Base-by-base conservation (phyloP, 2,113 vertebrate genomes). In the Sitta europaea region DNA sequence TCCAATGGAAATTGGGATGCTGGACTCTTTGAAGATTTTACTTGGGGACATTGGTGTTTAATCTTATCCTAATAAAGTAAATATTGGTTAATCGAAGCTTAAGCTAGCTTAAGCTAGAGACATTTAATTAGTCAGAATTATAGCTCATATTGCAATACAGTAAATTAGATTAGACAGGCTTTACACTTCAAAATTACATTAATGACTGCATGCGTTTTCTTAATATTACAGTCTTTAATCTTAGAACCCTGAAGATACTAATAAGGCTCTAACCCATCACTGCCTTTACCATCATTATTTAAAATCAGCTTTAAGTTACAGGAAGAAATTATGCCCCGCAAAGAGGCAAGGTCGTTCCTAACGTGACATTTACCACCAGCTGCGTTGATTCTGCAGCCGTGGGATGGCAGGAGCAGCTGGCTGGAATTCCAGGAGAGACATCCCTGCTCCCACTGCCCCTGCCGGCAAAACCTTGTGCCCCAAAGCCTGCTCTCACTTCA, bases 101-200 rank as follows among this genome's bases (percentile, higher is more conserved):
- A 78, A 83, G 33, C 58, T 82, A 62, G 72, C 28, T 45, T 45
- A 45, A 45, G 43, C 43, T 45, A 15, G 77, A 85, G 90, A 63
- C 51, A 74, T 94, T 90, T 93, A 95, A 94, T 95, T 90, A 92
- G 65, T 63, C 53, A 90, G 88, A 93, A 95, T 92, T 63, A 90
- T 42, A 74, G 68, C 81, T 71, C 45, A 38, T 20, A 5, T 43
- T 83, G 51, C 77, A 90, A 83, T 61, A 36, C 0, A 81, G 66
- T 38, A 92, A 93, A 94, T 90, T 92, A 90, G 82, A 95, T 95
- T 92, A 93, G 88, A 80, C 55, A 77, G 51, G 75, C 61, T 91
- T 93, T 90, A 81, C 53, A 59, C 42, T 88, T 92, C 55, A 67
- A 88, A 95, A 95, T 94, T 73, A 74, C 75, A 72, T 83, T 92